Percentiles rank a stretch among this genome's conserved stretches.
These are phyloP conservation scores for Zelostemma sp. DNA, from an alignment of 1,140 invertebrate genomes.

Conservation along the genomic window DNA sequence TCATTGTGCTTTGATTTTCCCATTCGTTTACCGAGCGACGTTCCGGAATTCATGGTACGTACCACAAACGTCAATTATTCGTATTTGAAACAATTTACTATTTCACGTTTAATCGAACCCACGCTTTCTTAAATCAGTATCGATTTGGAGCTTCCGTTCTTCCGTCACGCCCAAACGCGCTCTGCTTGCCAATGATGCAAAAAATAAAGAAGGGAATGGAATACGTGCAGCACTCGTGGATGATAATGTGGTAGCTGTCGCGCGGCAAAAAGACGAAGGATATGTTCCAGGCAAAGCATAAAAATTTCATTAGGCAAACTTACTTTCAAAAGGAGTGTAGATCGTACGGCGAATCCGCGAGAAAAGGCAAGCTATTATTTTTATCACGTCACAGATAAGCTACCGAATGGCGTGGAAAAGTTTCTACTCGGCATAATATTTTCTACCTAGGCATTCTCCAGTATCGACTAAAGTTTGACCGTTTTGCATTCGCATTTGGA, in stretches of 20 bases:
- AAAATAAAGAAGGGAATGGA: constrained; percentile 25
- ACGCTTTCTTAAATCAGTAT: constrained; percentile 34
- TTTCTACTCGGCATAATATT: constrained; percentile 44
- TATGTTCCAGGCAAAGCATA: constrained; percentile 50
- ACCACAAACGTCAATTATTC: no score
- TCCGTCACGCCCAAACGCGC: constrained; percentile 31
- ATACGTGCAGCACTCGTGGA: constrained; percentile 42
- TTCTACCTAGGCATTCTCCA: no score
- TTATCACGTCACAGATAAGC: constrained; percentile 47
- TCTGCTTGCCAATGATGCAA: constrained; percentile 37
- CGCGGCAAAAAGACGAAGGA: constrained; percentile 36
- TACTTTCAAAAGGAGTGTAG: constrained; percentile 50
- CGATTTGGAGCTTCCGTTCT: constrained; percentile 31
- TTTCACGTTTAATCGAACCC: background rate
- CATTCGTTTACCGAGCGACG: no score
- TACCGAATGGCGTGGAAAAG: no score
- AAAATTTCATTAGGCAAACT: constrained; percentile 61
- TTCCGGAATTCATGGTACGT: no score
- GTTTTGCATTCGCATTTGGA: no score
- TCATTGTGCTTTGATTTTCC: no score
- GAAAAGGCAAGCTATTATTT: constrained; percentile 47
- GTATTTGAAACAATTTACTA: background rate
- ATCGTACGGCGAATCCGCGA: constrained; percentile 38
- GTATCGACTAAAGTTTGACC: no score
- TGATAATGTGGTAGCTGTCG: constrained; percentile 42